These are phyloP conservation scores for Malthinus flaveolus DNA, from an alignment of 2,888 invertebrate species.

Conservation along the genomic window DNA sequence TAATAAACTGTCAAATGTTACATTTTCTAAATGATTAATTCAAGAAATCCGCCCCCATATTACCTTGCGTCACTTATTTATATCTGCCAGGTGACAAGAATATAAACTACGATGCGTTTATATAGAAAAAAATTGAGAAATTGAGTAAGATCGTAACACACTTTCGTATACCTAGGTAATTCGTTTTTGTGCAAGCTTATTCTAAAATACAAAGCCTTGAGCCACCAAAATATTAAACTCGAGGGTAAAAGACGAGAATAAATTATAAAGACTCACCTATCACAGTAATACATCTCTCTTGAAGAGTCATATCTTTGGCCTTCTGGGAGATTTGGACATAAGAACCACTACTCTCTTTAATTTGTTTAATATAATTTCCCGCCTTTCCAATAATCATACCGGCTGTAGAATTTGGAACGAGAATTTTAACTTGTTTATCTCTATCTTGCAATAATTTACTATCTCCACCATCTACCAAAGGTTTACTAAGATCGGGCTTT, in stretches of 20 bases:
- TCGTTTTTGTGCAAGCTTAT: neutral
- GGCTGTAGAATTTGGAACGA: conserved; percentile 95
- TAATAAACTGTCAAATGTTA: too few species aligned
- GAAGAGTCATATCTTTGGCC: conserved; percentile 88
- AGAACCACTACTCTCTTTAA: conserved; percentile 91
- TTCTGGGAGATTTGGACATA: conserved; percentile 97
- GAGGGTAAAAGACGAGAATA: neutral
- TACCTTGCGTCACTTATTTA: too few species aligned
- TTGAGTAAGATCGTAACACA: too few species aligned
- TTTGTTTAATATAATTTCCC: conserved; percentile 94
- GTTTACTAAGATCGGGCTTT: conserved; percentile 87
- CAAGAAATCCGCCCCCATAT: too few species aligned
- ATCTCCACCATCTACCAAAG: conserved; percentile 76
- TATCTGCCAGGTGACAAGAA: too few species aligned
- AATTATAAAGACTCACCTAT: conserved; percentile 64
- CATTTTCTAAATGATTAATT: too few species aligned
- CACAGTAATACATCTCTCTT: conserved; percentile 94
- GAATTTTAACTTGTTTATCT: conserved; percentile 93
- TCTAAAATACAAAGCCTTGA: neutral
- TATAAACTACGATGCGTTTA: too few species aligned
- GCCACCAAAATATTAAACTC: neutral
- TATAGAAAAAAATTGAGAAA: too few species aligned
- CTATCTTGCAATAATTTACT: conserved; percentile 84
- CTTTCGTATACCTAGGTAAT: too few species aligned
- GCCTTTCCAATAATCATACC: conserved; percentile 98